phyloP scores from a whole-genome alignment of 2,797 vertebrate genomes.

The Chelonia mydas region DNA sequence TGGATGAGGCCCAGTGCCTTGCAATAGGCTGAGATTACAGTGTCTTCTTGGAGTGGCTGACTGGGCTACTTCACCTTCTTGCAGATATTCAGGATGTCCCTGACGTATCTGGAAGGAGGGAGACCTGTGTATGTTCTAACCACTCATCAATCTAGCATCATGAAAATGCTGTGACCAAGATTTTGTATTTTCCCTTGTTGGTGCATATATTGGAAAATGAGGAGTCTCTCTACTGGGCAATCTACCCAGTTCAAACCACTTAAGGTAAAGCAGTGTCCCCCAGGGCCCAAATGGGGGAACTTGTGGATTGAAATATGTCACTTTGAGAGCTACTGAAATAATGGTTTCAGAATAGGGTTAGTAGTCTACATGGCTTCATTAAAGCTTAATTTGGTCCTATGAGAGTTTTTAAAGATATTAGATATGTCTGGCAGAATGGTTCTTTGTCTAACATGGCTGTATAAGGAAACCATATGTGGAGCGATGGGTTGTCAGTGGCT shows the following conservation, averaged over 20 bases:
- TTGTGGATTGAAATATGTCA: background rate
- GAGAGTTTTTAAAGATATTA: background rate
- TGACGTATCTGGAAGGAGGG: background rate
- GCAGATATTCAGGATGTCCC: background rate
- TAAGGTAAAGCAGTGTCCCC: background rate
- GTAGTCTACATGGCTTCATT: slow-evolving; percentile 14
- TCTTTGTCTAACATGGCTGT: background rate
- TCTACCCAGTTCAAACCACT: background rate
- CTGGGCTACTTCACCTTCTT: background rate
- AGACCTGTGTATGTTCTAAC: background rate
- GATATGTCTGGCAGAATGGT: background rate
- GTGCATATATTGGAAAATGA: background rate
- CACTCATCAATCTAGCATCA: background rate
- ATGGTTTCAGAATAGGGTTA: background rate
- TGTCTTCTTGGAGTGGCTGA: background rate
- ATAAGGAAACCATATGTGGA: background rate
- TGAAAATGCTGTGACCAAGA: background rate
- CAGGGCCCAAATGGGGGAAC: background rate
- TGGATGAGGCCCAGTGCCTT: background rate
- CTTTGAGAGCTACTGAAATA: slow-evolving; percentile 15
- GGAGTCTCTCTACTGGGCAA: background rate
- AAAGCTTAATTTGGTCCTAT: slow-evolving; percentile 38
- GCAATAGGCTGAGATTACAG: background rate
- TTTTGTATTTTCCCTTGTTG: background rate
- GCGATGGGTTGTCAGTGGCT: background rate